Percentiles rank a stretch among this genome's conserved stretches.
Evolutionary conservation across 2,797 vertebrate genomes (phyloP).

Genomic region (Hafferia zeledoni): DNA sequence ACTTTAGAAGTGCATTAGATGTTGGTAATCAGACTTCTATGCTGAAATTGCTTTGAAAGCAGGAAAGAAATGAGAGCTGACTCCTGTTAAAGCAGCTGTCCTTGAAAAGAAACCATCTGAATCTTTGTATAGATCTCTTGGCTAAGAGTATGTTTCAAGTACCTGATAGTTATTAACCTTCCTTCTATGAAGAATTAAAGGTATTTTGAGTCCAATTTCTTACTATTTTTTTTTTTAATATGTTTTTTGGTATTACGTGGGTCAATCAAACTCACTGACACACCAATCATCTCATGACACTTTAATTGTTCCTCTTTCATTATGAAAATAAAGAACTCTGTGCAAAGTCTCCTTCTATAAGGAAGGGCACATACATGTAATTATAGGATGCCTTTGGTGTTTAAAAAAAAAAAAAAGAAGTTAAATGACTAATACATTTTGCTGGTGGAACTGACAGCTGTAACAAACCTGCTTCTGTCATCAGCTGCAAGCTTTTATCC

Average conservation of each 20-base stretch:
- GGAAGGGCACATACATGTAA: slow-evolving; percentile 39
- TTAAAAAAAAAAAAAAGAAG: background rate
- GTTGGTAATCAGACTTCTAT: background rate
- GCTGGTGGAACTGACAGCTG: slow-evolving; percentile 50
- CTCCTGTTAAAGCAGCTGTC: background rate
- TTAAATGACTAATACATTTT: slow-evolving; percentile 59
- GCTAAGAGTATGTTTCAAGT: background rate
- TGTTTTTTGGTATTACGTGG: background rate
- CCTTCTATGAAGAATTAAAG: background rate
- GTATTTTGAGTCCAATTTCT: background rate
- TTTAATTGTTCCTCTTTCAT: slow-evolving; percentile 53
- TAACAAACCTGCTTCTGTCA: slow-evolving; percentile 43
- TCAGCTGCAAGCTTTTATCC: slow-evolving; percentile 49
- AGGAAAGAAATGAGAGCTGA: background rate
- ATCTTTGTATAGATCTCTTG: background rate
- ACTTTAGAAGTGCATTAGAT: background rate
- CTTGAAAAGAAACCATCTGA: background rate
- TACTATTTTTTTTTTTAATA: background rate
- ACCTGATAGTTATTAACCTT: background rate
- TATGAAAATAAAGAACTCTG: slow-evolving; percentile 15
- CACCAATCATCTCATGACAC: slow-evolving; percentile 42
- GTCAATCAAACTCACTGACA: slow-evolving; percentile 56
- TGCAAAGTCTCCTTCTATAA: slow-evolving; percentile 10
- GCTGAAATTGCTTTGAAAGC: background rate
- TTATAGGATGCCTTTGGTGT: slow-evolving; percentile 45